A percentile compares a stretch with the other conserved stretches of the same genome.
phyloP scores from a whole-genome alignment of 2,113 vertebrate genomes.

The Hemiprocne comata region DNA sequence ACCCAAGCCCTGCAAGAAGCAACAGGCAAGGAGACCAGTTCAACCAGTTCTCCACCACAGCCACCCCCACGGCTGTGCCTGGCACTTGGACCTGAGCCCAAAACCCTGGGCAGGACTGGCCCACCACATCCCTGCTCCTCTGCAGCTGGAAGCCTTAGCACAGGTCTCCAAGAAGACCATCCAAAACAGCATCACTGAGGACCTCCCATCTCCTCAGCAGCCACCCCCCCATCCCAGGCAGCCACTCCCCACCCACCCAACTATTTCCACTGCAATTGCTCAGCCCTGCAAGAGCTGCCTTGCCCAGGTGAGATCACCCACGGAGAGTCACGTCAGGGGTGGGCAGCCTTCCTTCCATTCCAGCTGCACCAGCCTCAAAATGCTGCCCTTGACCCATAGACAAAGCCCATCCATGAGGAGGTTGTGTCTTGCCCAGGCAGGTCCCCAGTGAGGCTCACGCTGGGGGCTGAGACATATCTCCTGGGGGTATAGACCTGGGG shows the following conservation, averaged over 20 bases:
- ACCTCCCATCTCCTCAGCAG: fast-evolving
- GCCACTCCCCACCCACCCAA: neutral
- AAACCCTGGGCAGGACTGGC: neutral
- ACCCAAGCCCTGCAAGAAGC: slow-evolving; percentile 39
- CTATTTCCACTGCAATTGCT: neutral
- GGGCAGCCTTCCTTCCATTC: neutral
- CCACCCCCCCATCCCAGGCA: fast-evolving
- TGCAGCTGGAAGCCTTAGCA: neutral
- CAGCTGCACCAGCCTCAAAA: neutral
- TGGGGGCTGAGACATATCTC: neutral
- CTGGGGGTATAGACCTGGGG: neutral
- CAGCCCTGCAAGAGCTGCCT: neutral
- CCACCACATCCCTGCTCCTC: neutral
- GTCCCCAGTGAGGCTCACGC: neutral
- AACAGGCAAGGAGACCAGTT: slow-evolving; percentile 48
- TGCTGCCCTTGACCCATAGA: fast-evolving
- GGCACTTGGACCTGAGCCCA: neutral
- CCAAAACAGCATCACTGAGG: neutral
- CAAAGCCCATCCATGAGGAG: neutral
- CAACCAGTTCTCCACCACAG: slow-evolving; percentile 24
- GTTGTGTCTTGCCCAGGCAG: neutral
- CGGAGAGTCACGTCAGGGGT: neutral
- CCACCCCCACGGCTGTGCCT: neutral
- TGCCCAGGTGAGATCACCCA: neutral
- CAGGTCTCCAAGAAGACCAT: fast-evolving